These are phyloP conservation scores for Thunnus albacares DNA, from an alignment of 2,797 vertebrate species.

Conservation along the genomic window DNA sequence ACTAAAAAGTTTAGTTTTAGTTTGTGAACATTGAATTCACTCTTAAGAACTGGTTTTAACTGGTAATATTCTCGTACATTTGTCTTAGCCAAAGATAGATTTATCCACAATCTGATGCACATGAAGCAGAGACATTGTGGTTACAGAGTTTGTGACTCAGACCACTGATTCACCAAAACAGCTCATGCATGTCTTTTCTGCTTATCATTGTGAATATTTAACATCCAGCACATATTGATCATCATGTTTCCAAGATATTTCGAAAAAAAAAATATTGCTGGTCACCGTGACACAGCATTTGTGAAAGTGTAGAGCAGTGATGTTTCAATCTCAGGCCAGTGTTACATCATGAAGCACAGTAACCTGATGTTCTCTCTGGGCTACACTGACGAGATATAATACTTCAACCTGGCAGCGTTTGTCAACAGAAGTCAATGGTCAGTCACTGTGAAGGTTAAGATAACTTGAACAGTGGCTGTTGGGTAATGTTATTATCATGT, in stretches of 20 bases:
- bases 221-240: background rate
- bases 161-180: background rate
- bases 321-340: slow-evolving; percentile 35
- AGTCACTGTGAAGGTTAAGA: slow-evolving; percentile 4
- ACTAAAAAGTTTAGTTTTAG: background rate
- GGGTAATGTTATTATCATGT: background rate
- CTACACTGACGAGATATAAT: background rate
- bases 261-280: background rate
- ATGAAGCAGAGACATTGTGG: background rate
- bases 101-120: background rate
- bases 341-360: slow-evolving; percentile 55
- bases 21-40: background rate
- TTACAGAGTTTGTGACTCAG: background rate
- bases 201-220: background rate
- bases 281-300: slow-evolving; percentile 44
- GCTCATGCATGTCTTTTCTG: background rate
- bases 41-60: background rate
- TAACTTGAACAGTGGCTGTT: slow-evolving; percentile 3
- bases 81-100: background rate
- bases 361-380: background rate
- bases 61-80: background rate
- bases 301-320: background rate
- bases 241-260: background rate
- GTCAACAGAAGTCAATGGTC: background rate
- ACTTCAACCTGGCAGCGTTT: background rate